Conservation (phyloP, 30 jellyfish, hydroid and myxozoan species). For the Pelagia noctiluca region DNA sequence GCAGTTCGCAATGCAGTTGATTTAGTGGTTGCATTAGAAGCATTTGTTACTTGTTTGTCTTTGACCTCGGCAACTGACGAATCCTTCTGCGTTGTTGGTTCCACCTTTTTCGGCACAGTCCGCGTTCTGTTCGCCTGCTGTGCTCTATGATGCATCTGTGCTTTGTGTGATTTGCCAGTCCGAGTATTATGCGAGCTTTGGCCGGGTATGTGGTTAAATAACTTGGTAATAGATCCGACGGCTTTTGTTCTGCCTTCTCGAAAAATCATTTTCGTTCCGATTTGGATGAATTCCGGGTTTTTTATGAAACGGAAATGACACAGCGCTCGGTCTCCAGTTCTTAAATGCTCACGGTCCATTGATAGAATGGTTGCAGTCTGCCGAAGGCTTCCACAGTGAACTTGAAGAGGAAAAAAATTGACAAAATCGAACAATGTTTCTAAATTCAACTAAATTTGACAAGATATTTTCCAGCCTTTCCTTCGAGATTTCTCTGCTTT, state of each 20-base stretch:
- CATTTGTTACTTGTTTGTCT: not conserved
- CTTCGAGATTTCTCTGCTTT: too few relatives aligned
- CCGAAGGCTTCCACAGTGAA: conserved; percentile 95
- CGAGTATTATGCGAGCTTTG: conserved; percentile 86
- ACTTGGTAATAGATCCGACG: conserved; percentile 90
- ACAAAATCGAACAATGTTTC: too few relatives aligned
- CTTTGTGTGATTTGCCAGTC: conserved; percentile 82
- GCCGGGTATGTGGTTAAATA: conserved; percentile 81
- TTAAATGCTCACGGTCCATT: conserved; percentile 89
- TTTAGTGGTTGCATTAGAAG: not conserved
- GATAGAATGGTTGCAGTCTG: conserved; percentile 93
- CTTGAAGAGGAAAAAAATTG: conserved; percentile 39
- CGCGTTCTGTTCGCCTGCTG: conserved; percentile 75
- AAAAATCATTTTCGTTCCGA: conserved; percentile 94
- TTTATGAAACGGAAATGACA: conserved; percentile 93
- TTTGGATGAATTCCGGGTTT: conserved; percentile 86
- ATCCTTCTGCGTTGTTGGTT: not conserved
- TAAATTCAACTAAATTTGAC: too few relatives aligned
- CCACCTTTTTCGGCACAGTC: conserved; percentile 43
- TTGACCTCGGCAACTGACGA: conserved; percentile 1
- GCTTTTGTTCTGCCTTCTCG: conserved; percentile 99
- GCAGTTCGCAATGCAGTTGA: too few relatives aligned
- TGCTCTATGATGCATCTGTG: conserved; percentile 94
- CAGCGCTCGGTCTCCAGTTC: conserved; percentile 97
- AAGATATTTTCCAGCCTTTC: too few relatives aligned